Evolutionary conservation across 1,140 invertebrate genomes (phyloP), one percentile per base, ranked within the genome.

Genomic region (Zeugodacus cucurbitae): DNA sequence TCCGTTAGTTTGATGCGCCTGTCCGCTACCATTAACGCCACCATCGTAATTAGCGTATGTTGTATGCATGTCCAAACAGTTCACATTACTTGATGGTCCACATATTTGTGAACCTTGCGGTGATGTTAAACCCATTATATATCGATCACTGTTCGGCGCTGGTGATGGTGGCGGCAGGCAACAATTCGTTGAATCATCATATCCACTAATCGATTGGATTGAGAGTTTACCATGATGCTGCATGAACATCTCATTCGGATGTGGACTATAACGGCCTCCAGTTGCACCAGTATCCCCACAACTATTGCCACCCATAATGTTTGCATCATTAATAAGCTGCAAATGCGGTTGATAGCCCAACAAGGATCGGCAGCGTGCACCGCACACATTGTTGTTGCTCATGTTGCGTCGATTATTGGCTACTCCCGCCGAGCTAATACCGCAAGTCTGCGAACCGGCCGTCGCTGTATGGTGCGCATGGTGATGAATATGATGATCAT

Each of bases 131-230:
- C 86, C 88, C 32, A 88, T 88, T 57, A 89, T 82, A 59, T 88
- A 91, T 44, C 90, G 90, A 67, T 93, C 93, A 70, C 89, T 91
- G 41, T 91, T 92, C 1, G 93, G 93, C 3, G 93, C 93, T 41
- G 93, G 93, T 34, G 93, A 93, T 8, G 93, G 93, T 20, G 92
- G 92, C 1, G 93, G 91, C 5, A 91, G 74, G 20, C 90, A 90
- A 44, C 90, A 90, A 26, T 89, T 89, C 58, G 90, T 67, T 3
- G 89, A 41, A 54, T 93, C 92, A 74, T 93, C 92, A 78, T 88
- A 91, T 11, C 92, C 90, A 26, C 90, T 90, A 37, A 91, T 87
- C 4, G 88, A 70, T 62, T 91, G 90, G 4, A 93, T 89, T 3
- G 91, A 91, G 1, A 92, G 74, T 41, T 92, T 92, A 8, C 87